Conservation (phyloP, 64 coral and sea anemone genomes). For the Stichodactyla mertensii region DNA sequence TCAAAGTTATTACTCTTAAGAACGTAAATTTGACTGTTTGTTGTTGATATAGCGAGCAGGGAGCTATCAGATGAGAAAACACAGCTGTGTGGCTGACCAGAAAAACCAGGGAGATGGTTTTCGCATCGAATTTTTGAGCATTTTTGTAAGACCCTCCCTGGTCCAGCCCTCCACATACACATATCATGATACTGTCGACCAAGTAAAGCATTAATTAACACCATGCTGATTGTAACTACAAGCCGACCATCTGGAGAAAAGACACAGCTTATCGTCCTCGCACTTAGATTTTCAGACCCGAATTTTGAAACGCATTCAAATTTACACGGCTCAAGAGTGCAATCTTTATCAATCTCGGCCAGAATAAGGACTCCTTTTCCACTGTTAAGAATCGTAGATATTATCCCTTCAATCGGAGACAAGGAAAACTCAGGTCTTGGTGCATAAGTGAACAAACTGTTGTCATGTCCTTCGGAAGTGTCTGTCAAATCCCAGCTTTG, state of each 20-base stretch:
- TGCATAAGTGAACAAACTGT: constrained; percentile 55
- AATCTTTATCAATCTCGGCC: constrained; percentile 8
- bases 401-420: constrained; percentile 41
- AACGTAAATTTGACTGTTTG: constrained; percentile 44
- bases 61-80: constrained; percentile 47
- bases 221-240: constrained; percentile 50
- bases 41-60: constrained; percentile 43
- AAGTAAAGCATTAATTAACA: constrained; percentile 11
- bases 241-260: constrained; percentile 41
- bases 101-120: constrained; percentile 19
- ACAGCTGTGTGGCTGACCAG: constrained; percentile 32
- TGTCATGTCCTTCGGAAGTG: constrained; percentile 9
- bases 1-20: constrained; percentile 35
- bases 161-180: constrained; percentile 35
- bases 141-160: constrained; percentile 14
- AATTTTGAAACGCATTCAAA: constrained; percentile 37
- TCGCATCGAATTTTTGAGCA: constrained; percentile 40
- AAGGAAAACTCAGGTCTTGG: constrained; percentile 39
- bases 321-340: constrained; percentile 48
- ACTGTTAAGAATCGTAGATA: constrained; percentile 44
- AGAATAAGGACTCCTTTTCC: constrained; percentile 41
- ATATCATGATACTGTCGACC: constrained; percentile 45
- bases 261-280: constrained; percentile 38
- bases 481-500: constrained; percentile 46
- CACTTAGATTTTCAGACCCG: constrained; percentile 31